Base-by-base conservation (phyloP, 2,797 vertebrate species). In the Gymnodraco acuticeps region DNA sequence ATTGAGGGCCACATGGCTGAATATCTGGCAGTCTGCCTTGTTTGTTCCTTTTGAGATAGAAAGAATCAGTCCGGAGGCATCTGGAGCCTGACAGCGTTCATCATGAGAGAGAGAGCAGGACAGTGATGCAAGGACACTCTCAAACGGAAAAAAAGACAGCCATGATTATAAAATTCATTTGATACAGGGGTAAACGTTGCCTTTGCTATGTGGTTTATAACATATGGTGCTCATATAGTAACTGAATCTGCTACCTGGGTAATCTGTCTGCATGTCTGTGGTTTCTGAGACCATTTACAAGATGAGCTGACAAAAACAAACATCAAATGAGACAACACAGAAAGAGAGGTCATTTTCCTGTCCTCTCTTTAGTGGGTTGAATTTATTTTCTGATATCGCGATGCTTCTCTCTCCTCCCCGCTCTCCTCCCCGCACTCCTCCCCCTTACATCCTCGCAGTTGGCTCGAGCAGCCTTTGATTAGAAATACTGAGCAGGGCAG, bases 111-210 rank as follows among this genome's bases (percentile, higher is more conserved):
- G 79, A 84, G 87, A 83, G 83, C 53, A 54, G 76, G 78, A 81
- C 54, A 65, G 73, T 53, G 75, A 85, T 45, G 79, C 69, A 80
- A 78, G 73, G 47, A 74, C 42, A 87, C 64, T 70, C 77, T 52
- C 52, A 78, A 73, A 68, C 70, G 75, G 63, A 87, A 61, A 65
- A 65, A 68, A 82, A 88, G 83, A 78, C 78, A 84, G 87, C 88
- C 72, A 85, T 85, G 87, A 88, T 85, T 85, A 88, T 88, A 86
- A 91, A 84, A 89, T 78, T 81, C 89, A 87, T 87, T 84, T 48
- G 85, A 88, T 88, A 90, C 85, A 88, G 79, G 82, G 77, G 76
- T 46, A 72, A 82, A 89, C 75, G 82, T 54, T 16, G 74, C 83
- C 81, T 61, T 81, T 77, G 70, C 78, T 81, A 78, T 89, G 67